phyloP scores from a whole-genome alignment of 2,113 vertebrate species.

The Daubentonia madagascariensis region DNA sequence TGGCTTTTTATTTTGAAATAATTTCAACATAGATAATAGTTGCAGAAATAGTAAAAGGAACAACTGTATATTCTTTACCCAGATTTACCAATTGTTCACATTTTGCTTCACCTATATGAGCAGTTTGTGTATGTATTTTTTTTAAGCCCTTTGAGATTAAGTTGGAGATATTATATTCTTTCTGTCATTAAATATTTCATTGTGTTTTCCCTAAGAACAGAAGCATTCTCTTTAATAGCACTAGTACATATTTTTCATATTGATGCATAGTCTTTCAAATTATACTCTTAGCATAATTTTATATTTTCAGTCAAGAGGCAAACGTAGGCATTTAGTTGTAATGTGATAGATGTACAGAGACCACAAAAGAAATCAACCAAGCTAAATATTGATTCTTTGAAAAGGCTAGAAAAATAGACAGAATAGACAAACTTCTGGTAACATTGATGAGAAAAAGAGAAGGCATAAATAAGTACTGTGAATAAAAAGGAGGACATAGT shows the following conservation, averaged over 20 bases:
- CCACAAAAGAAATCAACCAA: slow-evolving; percentile 31
- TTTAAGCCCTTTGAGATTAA: neutral
- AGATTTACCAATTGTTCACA: neutral
- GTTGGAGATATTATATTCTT: neutral
- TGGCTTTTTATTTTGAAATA: neutral
- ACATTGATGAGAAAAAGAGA: neutral
- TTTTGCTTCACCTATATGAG: neutral
- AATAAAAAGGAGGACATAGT: neutral
- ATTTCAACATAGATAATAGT: neutral
- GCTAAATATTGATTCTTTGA: slow-evolving; percentile 27
- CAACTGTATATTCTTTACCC: neutral
- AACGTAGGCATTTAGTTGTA: neutral
- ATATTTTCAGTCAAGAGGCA: neutral
- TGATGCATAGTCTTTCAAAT: neutral
- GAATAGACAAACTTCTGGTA: neutral
- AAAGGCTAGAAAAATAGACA: slow-evolving; percentile 5
- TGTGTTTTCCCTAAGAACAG: neutral
- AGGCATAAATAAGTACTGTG: neutral
- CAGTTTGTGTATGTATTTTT: neutral
- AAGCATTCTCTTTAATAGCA: neutral
- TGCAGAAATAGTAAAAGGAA: neutral
- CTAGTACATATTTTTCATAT: neutral
- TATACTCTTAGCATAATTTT: neutral
- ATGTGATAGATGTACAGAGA: neutral
- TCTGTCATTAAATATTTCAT: neutral